phyloP scores from a whole-genome alignment of 2,113 vertebrate genomes.

The Cyprinodon brontotheroides region DNA sequence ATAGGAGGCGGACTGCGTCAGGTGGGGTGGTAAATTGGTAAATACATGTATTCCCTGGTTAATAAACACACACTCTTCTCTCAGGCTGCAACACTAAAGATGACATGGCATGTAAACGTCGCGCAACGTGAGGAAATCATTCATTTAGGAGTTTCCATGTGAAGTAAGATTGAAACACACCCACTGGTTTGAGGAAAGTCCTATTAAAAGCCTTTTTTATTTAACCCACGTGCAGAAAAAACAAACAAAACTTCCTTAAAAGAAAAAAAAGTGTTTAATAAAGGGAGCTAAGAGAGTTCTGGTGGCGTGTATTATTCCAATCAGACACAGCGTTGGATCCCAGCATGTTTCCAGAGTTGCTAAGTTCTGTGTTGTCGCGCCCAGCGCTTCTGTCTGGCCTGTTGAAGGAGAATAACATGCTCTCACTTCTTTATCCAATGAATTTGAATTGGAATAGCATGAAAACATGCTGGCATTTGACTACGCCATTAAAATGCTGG shows the following conservation, averaged over 20 bases:
- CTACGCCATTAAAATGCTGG: slow-evolving; percentile 86
- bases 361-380: slow-evolving; percentile 70
- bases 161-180: slow-evolving; percentile 26
- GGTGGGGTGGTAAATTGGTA: not conserved
- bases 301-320: slow-evolving; percentile 56
- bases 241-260: not conserved
- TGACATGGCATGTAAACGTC: slow-evolving; percentile 45
- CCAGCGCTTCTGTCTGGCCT: slow-evolving; percentile 69
- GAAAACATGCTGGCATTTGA: slow-evolving; percentile 84
- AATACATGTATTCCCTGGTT: slow-evolving; percentile 28
- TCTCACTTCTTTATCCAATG: slow-evolving; percentile 80
- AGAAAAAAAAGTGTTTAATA: slow-evolving; percentile 12
- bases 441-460: slow-evolving; percentile 82
- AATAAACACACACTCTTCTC: slow-evolving; percentile 4
- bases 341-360: slow-evolving; percentile 65
- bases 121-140: slow-evolving; percentile 55
- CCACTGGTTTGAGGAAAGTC: slow-evolving; percentile 9
- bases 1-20: not conserved
- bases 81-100: slow-evolving; percentile 32
- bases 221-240: slow-evolving; percentile 24
- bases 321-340: slow-evolving; percentile 65
- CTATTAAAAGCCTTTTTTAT: slow-evolving; percentile 16
- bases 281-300: slow-evolving; percentile 43
- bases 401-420: slow-evolving; percentile 73
- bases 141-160: slow-evolving; percentile 40